Conservation (phyloP, 1,140 invertebrate genomes). For the Penaeus chinensis region DNA sequence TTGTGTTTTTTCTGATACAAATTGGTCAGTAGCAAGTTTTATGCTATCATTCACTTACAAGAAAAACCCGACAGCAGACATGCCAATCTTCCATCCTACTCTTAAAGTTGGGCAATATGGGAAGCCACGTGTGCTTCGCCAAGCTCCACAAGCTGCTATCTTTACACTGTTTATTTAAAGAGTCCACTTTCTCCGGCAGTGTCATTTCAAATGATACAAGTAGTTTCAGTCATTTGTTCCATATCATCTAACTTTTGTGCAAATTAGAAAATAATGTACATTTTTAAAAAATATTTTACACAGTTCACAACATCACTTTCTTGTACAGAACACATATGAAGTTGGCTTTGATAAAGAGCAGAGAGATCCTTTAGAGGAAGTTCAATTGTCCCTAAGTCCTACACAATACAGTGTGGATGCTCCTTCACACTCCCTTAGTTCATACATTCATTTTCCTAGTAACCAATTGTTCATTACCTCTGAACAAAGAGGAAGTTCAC, state of each 20-base stretch:
- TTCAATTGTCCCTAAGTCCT: neutral
- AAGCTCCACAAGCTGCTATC: neutral
- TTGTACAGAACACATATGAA: no score
- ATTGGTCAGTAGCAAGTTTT: neutral
- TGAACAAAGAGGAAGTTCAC: neutral
- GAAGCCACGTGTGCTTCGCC: neutral
- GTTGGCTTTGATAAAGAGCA: neutral
- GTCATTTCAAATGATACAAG: slow-evolving; percentile 16
- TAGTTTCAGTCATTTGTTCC: slow-evolving; percentile 15
- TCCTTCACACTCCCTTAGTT: slow-evolving; percentile 18
- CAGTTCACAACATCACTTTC: slow-evolving; percentile 21
- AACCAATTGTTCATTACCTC: slow-evolving; percentile 28
- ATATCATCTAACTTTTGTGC: slow-evolving; percentile 19
- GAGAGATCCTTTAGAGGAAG: neutral
- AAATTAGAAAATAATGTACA: slow-evolving; percentile 25
- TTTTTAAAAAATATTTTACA: slow-evolving; percentile 39
- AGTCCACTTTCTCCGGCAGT: slow-evolving; percentile 11
- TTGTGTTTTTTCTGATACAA: neutral
- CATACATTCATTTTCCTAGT: neutral
- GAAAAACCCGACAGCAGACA: neutral
- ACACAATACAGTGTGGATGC: slow-evolving; percentile 1
- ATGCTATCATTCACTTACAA: slow-evolving; percentile 2
- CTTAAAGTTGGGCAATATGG: no score
- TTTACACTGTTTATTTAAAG: neutral
- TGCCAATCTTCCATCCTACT: no score